These are phyloP conservation scores for Eurosta solidaginis DNA, from an alignment of 1,140 invertebrate species.

Conservation along the genomic window DNA sequence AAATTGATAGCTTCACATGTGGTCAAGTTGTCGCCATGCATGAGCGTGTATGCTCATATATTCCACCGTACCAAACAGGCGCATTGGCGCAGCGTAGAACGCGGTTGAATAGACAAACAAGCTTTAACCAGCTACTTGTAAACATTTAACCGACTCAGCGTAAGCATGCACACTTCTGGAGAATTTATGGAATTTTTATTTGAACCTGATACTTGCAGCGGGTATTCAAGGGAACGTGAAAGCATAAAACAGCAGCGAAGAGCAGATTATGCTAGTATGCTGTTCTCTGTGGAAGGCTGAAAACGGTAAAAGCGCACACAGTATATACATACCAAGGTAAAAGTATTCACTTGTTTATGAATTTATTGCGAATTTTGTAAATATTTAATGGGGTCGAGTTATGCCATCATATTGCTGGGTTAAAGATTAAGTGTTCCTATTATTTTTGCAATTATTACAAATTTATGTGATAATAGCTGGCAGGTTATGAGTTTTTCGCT, in stretches of 20 bases:
- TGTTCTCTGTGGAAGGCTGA: no score
- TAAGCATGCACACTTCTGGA: background rate
- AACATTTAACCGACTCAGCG: background rate
- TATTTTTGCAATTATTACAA: background rate
- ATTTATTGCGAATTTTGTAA: constrained; percentile 16
- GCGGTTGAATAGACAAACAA: background rate
- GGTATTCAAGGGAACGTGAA: no score
- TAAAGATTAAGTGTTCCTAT: background rate
- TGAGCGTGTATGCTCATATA: background rate
- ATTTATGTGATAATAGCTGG: background rate
- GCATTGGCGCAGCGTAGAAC: background rate
- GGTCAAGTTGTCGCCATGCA: background rate
- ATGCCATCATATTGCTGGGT: background rate
- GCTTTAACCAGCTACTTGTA: background rate
- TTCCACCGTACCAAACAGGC: background rate
- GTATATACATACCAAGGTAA: no score
- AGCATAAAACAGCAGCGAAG: no score
- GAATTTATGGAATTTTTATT: constrained; percentile 16
- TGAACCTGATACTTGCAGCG: background rate
- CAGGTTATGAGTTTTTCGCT: background rate
- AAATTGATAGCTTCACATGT: constrained; percentile 23
- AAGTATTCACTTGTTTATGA: background rate
- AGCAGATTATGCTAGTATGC: no score
- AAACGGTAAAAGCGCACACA: no score
- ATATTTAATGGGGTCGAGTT: constrained; percentile 2